These are phyloP conservation scores for Callospermophilus lateralis DNA, from an alignment of 2,113 vertebrate species.

Conservation along the genomic window DNA sequence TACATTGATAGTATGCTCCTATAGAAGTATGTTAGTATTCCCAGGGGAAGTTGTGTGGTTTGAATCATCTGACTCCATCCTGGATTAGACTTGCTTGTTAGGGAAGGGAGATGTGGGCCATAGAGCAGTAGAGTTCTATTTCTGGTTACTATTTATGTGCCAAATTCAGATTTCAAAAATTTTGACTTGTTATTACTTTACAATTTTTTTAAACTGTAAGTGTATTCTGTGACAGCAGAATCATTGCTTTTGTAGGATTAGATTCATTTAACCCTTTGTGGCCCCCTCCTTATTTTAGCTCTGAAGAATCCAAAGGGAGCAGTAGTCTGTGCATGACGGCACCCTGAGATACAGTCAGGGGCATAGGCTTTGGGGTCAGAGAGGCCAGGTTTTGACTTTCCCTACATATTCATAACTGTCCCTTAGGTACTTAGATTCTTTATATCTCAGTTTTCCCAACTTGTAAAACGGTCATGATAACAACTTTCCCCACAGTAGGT, in stretches of 20 bases:
- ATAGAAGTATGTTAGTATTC: background rate
- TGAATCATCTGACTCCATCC: background rate
- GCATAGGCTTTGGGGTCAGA: background rate
- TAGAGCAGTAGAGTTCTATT: background rate
- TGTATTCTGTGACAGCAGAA: background rate
- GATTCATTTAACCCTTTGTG: background rate
- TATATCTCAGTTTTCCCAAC: background rate
- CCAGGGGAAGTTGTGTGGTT: background rate
- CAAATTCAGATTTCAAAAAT: constrained; percentile 31
- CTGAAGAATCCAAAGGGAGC: background rate
- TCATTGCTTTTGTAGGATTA: background rate
- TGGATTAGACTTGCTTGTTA: background rate
- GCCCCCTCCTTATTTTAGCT: background rate
- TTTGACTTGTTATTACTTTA: background rate
- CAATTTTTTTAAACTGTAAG: background rate
- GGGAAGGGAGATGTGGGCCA: background rate
- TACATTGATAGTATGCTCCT: background rate
- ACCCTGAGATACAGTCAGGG: background rate
- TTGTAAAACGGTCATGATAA: background rate
- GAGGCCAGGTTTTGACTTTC: background rate
- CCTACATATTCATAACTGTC: background rate
- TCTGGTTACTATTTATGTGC: background rate
- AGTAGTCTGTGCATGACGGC: background rate
- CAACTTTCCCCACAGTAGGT: background rate
- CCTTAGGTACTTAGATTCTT: background rate